Evolutionary conservation across 1,140 invertebrate genomes (phyloP).

Genomic region (Polyergus mexicanus): DNA sequence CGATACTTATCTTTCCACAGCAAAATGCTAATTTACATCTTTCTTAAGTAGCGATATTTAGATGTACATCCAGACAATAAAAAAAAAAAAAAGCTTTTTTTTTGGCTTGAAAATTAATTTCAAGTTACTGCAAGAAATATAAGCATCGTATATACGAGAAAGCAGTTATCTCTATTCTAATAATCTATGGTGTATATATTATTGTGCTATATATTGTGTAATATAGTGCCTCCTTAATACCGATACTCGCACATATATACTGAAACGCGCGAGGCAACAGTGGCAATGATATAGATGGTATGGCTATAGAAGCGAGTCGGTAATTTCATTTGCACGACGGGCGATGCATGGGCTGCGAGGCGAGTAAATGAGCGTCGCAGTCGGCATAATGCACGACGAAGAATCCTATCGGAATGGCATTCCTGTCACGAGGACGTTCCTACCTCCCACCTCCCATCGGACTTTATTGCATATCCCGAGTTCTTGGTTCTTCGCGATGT

Average conservation of each 20-base stretch:
- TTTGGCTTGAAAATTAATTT: not conserved
- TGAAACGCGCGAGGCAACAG: conserved; percentile 38
- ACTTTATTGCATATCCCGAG: conserved; percentile 72
- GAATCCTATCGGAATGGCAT: conserved; percentile 73
- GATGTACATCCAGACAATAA: not conserved
- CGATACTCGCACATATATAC: not conserved
- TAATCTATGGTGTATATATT: not conserved
- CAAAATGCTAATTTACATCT: conserved; percentile 29
- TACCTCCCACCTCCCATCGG: conserved; percentile 5
- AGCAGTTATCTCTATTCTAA: not conserved
- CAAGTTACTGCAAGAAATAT: not conserved
- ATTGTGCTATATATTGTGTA: too few species aligned
- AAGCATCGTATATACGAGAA: not conserved
- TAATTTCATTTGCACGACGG: conserved; percentile 73
- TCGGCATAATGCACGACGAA: conserved; percentile 49
- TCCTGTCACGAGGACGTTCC: conserved; percentile 64
- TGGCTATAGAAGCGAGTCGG: conserved; percentile 59
- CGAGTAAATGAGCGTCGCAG: conserved; percentile 52
- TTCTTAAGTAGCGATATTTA: not conserved
- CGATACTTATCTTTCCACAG: conserved; percentile 38
- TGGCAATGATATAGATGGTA: conserved; percentile 53
- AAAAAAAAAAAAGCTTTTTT: not conserved
- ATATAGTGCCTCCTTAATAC: not conserved
- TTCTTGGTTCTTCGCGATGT: conserved; percentile 36
- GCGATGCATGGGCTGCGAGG: conserved; percentile 19